Evolutionary conservation across 2,888 invertebrate genomes (phyloP).

Genomic region (Alloscopus bannaensis): DNA sequence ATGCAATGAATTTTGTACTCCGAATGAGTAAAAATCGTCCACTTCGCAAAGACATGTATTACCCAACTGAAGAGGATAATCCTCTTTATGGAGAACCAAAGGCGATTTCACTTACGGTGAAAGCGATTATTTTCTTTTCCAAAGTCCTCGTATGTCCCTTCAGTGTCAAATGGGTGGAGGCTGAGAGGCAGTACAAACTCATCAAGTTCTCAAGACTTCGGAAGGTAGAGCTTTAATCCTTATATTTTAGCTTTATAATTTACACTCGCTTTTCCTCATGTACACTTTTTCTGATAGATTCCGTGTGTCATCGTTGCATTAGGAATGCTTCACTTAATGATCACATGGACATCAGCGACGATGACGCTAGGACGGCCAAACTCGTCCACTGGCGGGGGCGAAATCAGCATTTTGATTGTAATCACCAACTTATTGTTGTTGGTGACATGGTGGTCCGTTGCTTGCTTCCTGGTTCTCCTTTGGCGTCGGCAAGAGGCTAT

Average conservation of each 20-base stretch:
- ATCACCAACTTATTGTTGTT: background rate
- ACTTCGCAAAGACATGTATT: no score
- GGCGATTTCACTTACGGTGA: background rate
- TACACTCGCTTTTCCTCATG: background rate
- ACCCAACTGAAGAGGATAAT: no score
- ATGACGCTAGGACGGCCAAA: background rate
- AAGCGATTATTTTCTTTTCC: constrained; percentile 4
- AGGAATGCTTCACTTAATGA: background rate
- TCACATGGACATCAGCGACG: background rate
- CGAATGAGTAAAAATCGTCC: no score
- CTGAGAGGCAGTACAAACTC: background rate
- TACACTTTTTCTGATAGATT: background rate
- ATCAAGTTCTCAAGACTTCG: background rate
- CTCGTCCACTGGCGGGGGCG: background rate
- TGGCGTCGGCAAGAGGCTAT: constrained; percentile 14
- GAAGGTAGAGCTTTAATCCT: constrained; percentile 7
- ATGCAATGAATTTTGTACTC: no score
- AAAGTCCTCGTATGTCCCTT: constrained; percentile 3
- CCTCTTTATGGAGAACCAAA: constrained; percentile 2
- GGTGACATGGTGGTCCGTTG: background rate
- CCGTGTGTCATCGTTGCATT: background rate
- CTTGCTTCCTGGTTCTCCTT: background rate
- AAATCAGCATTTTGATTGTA: background rate
- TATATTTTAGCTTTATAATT: background rate
- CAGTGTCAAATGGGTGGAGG: constrained; percentile 16